Conservation (phyloP, 2,888 invertebrate species). For the Gisinianus flammeolus region DNA sequence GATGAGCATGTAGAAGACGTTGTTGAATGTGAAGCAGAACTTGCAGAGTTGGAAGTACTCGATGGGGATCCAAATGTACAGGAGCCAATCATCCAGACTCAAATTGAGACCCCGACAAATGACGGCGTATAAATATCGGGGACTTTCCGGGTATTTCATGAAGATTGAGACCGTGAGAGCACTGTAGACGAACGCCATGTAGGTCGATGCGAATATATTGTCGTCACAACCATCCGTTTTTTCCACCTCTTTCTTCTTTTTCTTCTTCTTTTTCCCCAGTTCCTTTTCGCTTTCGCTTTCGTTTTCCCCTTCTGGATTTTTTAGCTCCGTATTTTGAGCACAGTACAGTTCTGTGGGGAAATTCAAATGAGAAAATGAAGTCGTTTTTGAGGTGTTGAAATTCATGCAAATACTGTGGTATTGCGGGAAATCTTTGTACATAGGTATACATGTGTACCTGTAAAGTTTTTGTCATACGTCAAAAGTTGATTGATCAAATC, state of each 20-base stretch:
- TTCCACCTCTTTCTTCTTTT: not conserved
- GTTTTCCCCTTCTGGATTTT: not conserved
- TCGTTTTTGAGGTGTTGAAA: too few relatives aligned
- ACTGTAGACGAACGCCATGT: constrained; percentile 30
- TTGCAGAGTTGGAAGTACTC: constrained; percentile 24
- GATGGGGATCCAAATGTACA: constrained; percentile 7
- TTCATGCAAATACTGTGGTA: too few relatives aligned
- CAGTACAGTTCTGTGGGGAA: too few relatives aligned
- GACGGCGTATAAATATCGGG: constrained; percentile 10
- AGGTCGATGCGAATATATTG: constrained; percentile 27
- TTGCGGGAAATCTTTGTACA: too few relatives aligned
- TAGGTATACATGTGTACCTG: not conserved
- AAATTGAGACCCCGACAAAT: not conserved
- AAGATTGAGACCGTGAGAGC: constrained; percentile 16
- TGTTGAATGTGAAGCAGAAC: constrained; percentile 26
- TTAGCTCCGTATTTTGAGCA: too few relatives aligned
- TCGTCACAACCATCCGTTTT: constrained; percentile 29
- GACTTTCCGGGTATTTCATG: not conserved
- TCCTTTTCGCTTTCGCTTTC: not conserved
- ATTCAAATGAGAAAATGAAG: too few relatives aligned
- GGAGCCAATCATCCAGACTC: not conserved
- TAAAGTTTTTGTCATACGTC: not conserved
- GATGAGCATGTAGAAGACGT: constrained; percentile 31
- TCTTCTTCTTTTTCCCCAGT: not conserved
- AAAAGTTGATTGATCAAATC: constrained; percentile 9